Conservation (phyloP, 2,797 vertebrate genomes). For the Pipistrellus nathusii region DNA sequence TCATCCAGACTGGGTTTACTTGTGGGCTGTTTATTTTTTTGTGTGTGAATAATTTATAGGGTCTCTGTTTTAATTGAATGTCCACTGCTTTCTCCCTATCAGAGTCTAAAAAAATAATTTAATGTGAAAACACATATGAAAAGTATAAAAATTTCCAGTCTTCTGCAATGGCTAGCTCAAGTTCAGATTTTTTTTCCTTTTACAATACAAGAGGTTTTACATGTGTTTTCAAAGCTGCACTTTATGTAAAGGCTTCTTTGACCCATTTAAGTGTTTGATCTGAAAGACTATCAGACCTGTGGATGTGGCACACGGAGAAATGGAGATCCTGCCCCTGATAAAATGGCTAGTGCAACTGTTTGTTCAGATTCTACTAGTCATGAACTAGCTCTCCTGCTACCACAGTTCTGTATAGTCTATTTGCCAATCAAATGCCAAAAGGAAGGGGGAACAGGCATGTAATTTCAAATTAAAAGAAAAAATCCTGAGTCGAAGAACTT, state of each 20-base stretch:
- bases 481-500: slow-evolving; percentile 62
- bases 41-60: slow-evolving; percentile 74
- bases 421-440: slow-evolving; percentile 31
- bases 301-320: not conserved
- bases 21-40: slow-evolving; percentile 67
- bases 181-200: not conserved
- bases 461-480: slow-evolving; percentile 54
- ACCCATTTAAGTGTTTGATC: not conserved
- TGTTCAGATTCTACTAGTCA: not conserved
- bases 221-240: slow-evolving; percentile 29
- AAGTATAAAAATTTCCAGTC: slow-evolving; percentile 29
- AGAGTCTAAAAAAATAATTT: not conserved
- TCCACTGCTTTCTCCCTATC: not conserved
- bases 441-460: not conserved
- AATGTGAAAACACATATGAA: slow-evolving; percentile 27
- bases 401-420: slow-evolving; percentile 41
- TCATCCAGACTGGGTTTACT: slow-evolving; percentile 65
- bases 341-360: slow-evolving; percentile 1
- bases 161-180: slow-evolving; percentile 21
- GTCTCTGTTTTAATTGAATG: slow-evolving; percentile 67
- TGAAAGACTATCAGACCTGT: slow-evolving; percentile 28
- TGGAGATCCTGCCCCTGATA: not conserved
- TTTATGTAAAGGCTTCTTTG: slow-evolving; percentile 42
- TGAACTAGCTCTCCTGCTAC: not conserved
- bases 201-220: not conserved